Percentiles rank a stretch among this genome's conserved stretches.
These are phyloP conservation scores for Colinus virginianus DNA, from an alignment of 2,113 vertebrate genomes.

Conservation along the genomic window DNA sequence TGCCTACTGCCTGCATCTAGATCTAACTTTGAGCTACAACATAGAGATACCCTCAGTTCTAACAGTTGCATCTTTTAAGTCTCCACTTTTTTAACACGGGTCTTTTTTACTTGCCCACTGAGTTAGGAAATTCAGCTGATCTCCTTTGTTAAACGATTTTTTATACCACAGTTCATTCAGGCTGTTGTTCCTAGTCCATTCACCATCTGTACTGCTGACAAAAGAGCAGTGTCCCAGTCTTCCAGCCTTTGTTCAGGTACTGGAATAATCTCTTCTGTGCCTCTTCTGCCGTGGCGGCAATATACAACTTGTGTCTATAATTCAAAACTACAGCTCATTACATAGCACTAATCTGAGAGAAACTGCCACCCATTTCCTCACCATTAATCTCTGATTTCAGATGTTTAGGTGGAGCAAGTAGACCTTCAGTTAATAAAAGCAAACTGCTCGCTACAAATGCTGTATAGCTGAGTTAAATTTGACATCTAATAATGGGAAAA, in stretches of 20 bases:
- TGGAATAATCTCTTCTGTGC: background rate
- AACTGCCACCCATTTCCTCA: constrained; percentile 17
- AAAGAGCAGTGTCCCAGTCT: background rate
- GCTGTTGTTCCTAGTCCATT: constrained; percentile 28
- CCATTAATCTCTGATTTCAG: constrained; percentile 10
- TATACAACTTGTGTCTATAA: background rate
- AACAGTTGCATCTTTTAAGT: background rate
- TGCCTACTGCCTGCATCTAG: background rate
- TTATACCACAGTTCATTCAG: background rate
- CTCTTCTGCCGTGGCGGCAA: background rate
- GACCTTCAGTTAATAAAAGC: constrained; percentile 18
- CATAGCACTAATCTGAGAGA: background rate
- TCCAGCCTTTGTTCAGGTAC: background rate
- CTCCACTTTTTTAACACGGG: background rate
- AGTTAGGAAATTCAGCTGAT: constrained; percentile 12
- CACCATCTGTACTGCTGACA: background rate
- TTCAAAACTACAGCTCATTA: constrained; percentile 16
- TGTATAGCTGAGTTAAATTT: background rate
- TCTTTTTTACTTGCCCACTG: background rate
- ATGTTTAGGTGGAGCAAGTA: constrained; percentile 16
- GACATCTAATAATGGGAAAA: background rate
- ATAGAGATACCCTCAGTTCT: background rate
- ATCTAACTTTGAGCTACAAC: background rate
- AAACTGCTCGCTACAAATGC: background rate
- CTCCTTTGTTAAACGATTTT: background rate